Base-by-base conservation (phyloP, 1,140 invertebrate genomes). In the Thaumetopoea pityocampa region DNA sequence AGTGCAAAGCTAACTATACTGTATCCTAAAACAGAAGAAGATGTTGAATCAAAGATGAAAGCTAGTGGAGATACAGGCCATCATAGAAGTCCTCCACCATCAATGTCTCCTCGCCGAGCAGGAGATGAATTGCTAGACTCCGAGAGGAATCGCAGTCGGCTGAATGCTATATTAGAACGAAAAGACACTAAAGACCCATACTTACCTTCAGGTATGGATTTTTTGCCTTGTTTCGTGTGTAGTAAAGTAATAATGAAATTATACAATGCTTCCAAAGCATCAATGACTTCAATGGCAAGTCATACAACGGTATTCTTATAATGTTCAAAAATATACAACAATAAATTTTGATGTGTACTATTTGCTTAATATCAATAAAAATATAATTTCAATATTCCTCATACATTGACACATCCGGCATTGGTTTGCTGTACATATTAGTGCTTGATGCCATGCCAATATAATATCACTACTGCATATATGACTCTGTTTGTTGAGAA, bases 171-270 rank as follows among this genome's bases (percentile, higher is more conserved):
- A 20, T 51, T 84, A 22, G 80, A 84, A 40, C 65, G 67, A 23
- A 80, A 81, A 40, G 67, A 73, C 23, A 51, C 37, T 15, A 80
- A 77, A 36, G 80, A 84, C 44, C 77, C 80, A n/a, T 81, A 80
- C 51, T 50, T 84, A 35, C 80, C 80, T 33, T 58, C 71, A 62
- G 74, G 76, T 83, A 64, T 44, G 17, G 15, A 16, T 52, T 33
- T 42, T 36, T 24, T 15, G 52, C 1, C 16, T 27, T 34, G 19
- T 17, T 24, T 0, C 15, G 7, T n/a, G 30, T 28, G 19, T 17
- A 4, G 5, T 38, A 2, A 9, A 17, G 1, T 27, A 18, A 18
- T 38, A 19, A 26, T 28, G 15, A 14, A 14, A 28, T 11, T 28
- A 28, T 3, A 28, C 7, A 28, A 12, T 4, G 1, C 1, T 28